These are phyloP conservation scores for Pterostichus madidus DNA, from an alignment of 2,888 invertebrate species.

Conservation along the genomic window DNA sequence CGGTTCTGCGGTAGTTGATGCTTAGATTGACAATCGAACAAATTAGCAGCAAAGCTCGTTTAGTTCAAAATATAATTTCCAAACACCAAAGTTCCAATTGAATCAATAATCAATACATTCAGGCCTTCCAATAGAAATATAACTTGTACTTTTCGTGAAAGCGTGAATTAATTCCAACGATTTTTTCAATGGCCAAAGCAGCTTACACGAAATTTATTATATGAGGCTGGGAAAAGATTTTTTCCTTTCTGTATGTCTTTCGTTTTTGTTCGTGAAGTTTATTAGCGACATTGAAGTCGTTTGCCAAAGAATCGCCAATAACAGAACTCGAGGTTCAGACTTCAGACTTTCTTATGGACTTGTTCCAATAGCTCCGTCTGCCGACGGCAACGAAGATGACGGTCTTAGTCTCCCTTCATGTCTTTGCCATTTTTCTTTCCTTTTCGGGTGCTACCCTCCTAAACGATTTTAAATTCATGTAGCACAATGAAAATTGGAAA, in stretches of 20 bases:
- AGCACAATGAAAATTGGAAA: slow-evolving; percentile 22
- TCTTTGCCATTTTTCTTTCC: slow-evolving; percentile 24
- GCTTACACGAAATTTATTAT: slow-evolving; percentile 21
- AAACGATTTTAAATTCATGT: slow-evolving; percentile 36
- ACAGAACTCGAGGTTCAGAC: slow-evolving; percentile 15
- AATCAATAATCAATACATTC: not conserved
- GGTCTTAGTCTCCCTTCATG: too few relatives aligned
- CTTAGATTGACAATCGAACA: slow-evolving; percentile 43
- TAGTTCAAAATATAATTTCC: slow-evolving; percentile 7
- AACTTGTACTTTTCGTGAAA: slow-evolving; percentile 15
- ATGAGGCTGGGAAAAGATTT: slow-evolving; percentile 6
- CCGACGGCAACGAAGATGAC: not conserved
- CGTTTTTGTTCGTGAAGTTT: slow-evolving; percentile 15
- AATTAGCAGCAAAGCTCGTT: slow-evolving; percentile 9
- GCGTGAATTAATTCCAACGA: slow-evolving; percentile 20
- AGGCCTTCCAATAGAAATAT: not conserved
- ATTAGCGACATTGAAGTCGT: slow-evolving; percentile 42
- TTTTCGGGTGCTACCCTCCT: slow-evolving; percentile 2
- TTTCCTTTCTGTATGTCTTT: not conserved
- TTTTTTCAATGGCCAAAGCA: slow-evolving; percentile 1
- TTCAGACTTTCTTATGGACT: slow-evolving; percentile 28
- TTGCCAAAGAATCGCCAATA: slow-evolving; percentile 40
- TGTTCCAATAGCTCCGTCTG: slow-evolving; percentile 5
- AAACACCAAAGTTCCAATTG: not conserved
- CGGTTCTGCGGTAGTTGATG: slow-evolving; percentile 4